Base-by-base conservation (phyloP, 2,888 invertebrate species). In the Cepaea hortensis region DNA sequence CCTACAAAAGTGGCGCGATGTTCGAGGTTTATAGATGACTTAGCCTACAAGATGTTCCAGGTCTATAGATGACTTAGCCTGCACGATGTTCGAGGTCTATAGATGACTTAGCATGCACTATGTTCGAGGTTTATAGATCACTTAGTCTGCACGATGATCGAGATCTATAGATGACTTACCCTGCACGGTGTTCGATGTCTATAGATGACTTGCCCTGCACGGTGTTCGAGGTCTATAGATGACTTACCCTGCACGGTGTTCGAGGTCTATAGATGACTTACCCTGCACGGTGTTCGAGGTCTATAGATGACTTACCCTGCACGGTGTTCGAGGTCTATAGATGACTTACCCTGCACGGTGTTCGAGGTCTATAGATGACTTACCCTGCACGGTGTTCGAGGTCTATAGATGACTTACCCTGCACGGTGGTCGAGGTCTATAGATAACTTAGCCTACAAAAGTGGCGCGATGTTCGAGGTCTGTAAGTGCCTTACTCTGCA, bases 181-280 rank as follows among this genome's bases (percentile, higher is more conserved):
- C n/a, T n/a, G n/a, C n/a, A n/a, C n/a, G n/a, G n/a, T n/a, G n/a
- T n/a, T n/a, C n/a, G n/a, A n/a, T n/a, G n/a, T n/a, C n/a, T n/a
- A n/a, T n/a, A n/a, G n/a, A n/a, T n/a, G n/a, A n/a, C n/a, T n/a
- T n/a, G n/a, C n/a, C n/a, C n/a, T n/a, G n/a, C n/a, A n/a, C n/a
- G n/a, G n/a, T n/a, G n/a, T n/a, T n/a, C n/a, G n/a, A n/a, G n/a
- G n/a, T n/a, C n/a, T n/a, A n/a, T n/a, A n/a, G n/a, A n/a, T 96
- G 95, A 91, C 96, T 89, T 89, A 95, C 96, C 96, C 95, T 95
- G 96, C 84, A 95, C 95, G 89, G 96, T 95, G 90, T 95, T 95
- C 95, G 96, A 96, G 9, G 95, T 95, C n/a, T 95, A 95, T 91
- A 96, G 91, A n/a, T n/a, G n/a, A n/a, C n/a, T n/a, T n/a, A n/a